Conservation (phyloP, 2,797 vertebrate genomes). For the Salarias fasciatus region DNA sequence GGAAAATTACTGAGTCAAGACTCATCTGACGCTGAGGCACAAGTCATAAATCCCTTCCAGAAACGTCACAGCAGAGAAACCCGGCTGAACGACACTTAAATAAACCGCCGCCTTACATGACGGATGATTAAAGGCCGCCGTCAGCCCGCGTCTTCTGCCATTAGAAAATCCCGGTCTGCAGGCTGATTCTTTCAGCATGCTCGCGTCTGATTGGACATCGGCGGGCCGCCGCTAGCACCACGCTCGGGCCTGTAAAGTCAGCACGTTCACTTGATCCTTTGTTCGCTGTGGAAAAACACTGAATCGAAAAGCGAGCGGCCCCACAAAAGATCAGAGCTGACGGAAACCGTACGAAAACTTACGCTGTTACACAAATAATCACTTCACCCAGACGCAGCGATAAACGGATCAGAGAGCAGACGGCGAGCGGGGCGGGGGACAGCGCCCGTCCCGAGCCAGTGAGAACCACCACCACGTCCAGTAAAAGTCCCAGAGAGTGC, state of each 20-base stretch:
- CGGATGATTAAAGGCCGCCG: constrained; percentile 69
- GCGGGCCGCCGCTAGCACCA: constrained; percentile 58
- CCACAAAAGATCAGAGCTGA: constrained; percentile 71
- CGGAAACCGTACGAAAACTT: constrained; percentile 59
- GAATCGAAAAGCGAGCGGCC: constrained; percentile 64
- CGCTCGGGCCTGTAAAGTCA: constrained; percentile 67
- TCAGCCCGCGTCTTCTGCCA: constrained; percentile 57
- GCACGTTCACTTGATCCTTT: constrained; percentile 53
- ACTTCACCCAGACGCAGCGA: constrained; percentile 42
- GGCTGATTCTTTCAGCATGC: constrained; percentile 51
- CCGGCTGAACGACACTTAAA: constrained; percentile 64
- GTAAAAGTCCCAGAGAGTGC: constrained; percentile 64
- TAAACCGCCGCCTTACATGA: constrained; percentile 68
- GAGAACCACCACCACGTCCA: constrained; percentile 18
- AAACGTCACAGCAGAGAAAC: constrained; percentile 63
- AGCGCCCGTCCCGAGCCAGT: constrained; percentile 50
- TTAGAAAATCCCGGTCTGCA: constrained; percentile 45
- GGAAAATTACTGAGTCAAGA: constrained; percentile 75
- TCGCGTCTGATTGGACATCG: constrained; percentile 37
- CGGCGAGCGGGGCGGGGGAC: constrained; percentile 75
- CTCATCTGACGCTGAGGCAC: constrained; percentile 59
- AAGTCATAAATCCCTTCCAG: constrained; percentile 67
- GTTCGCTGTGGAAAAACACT: constrained; percentile 62
- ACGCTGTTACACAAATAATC: constrained; percentile 68
- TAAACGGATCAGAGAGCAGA: constrained; percentile 55